These are phyloP conservation scores for Hippocampus comes DNA, from an alignment of 2,113 vertebrate species.

Conservation along the genomic window DNA sequence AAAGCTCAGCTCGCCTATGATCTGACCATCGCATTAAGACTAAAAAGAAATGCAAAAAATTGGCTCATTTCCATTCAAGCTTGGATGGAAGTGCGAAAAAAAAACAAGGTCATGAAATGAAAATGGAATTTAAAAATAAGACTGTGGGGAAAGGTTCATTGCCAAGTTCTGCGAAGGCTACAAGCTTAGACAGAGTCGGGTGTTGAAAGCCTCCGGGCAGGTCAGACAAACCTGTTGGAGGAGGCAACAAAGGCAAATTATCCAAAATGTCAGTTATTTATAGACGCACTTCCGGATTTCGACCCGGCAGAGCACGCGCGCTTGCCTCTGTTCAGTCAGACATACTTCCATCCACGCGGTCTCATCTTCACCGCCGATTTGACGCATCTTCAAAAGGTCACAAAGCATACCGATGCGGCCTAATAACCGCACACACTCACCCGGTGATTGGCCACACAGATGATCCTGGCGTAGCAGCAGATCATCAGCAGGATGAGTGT, in stretches of 20 bases:
- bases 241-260: slow-evolving; percentile 9
- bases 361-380: neutral
- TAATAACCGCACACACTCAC: slow-evolving; percentile 58
- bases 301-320: neutral
- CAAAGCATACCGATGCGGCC: slow-evolving; percentile 16
- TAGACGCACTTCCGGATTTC: neutral
- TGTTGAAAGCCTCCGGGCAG: neutral
- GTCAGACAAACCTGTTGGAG: neutral
- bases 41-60: neutral
- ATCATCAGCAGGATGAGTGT: slow-evolving; percentile 81
- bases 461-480: slow-evolving; percentile 78
- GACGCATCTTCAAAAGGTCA: slow-evolving; percentile 29
- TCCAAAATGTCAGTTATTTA: slow-evolving; percentile 3
- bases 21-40: neutral
- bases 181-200: neutral
- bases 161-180: neutral
- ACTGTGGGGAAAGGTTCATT: neutral
- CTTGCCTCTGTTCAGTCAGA: neutral
- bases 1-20: no score
- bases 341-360: neutral
- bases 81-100: neutral
- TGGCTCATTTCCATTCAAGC: neutral
- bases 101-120: neutral
- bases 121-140: neutral
- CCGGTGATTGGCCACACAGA: slow-evolving; percentile 78